A percentile compares a stretch with the other conserved stretches of the same genome.
These are phyloP conservation scores for Bujurquina vittata DNA, from an alignment of 2,113 vertebrate species.

Conservation along the genomic window DNA sequence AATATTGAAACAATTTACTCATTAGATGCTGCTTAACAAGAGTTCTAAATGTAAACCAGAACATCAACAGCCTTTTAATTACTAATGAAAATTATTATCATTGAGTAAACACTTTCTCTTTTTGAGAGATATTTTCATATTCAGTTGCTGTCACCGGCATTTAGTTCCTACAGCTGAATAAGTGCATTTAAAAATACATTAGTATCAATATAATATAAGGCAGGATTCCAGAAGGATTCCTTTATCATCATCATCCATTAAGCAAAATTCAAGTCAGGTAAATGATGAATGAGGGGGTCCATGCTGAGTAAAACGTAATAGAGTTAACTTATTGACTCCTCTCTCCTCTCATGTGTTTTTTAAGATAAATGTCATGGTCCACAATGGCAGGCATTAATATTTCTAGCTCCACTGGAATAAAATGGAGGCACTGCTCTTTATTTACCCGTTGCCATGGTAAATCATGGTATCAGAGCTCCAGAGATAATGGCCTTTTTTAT, in stretches of 20 bases:
- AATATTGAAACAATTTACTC: not conserved
- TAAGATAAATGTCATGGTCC: conserved; percentile 10
- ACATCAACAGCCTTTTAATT: not conserved
- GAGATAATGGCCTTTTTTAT: not conserved
- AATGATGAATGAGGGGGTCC: not conserved
- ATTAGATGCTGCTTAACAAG: not conserved
- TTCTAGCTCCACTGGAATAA: not conserved
- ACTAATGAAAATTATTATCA: not conserved
- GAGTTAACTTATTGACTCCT: not conserved
- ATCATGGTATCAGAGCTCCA: not conserved
- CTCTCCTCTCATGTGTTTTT: conserved; percentile 10
- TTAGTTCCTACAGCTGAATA: not conserved
- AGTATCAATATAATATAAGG: conserved; percentile 7
- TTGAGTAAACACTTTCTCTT: not conserved
- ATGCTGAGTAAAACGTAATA: not conserved
- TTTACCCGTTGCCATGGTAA: not conserved
- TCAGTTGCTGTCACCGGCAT: not conserved
- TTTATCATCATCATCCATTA: not conserved
- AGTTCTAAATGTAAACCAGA: not conserved
- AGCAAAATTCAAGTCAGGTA: not conserved
- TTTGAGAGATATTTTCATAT: not conserved
- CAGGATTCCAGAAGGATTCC: not conserved
- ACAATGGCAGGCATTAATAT: not conserved
- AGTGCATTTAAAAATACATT: not conserved
- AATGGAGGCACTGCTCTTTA: not conserved